Conservation (phyloP, 2,113 vertebrate genomes). For the Colistium nudipinnis region DNA sequence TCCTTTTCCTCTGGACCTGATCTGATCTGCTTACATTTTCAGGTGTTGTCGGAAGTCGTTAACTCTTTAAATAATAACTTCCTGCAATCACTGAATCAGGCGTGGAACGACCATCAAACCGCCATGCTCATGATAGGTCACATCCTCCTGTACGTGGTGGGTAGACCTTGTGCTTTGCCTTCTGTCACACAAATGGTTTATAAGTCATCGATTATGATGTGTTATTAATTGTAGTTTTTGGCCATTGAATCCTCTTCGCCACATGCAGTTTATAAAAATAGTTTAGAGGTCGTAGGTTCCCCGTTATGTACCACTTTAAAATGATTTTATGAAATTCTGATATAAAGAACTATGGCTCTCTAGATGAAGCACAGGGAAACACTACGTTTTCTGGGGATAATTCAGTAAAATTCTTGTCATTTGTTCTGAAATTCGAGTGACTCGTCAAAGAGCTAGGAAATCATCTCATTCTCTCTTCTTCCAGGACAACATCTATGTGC, state of each 20-base stretch:
- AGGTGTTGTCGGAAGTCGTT: slow-evolving; percentile 95
- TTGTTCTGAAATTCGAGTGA: too few relatives aligned
- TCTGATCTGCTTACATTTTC: slow-evolving; percentile 40
- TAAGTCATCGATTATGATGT: too few relatives aligned
- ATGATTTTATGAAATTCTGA: too few relatives aligned
- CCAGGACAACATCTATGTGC: slow-evolving; percentile 91
- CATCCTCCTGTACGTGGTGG: slow-evolving; percentile 98
- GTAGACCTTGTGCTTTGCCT: slow-evolving; percentile 45
- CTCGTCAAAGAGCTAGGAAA: too few relatives aligned
- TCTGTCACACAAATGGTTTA: not conserved
- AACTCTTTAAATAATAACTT: slow-evolving; percentile 98
- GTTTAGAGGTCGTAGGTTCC: too few relatives aligned
- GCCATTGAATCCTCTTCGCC: not conserved
- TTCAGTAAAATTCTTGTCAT: too few relatives aligned
- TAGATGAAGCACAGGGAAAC: too few relatives aligned
- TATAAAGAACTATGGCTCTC: too few relatives aligned
- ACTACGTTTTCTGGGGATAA: too few relatives aligned
- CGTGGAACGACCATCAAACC: slow-evolving; percentile 98
- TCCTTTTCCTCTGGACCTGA: not conserved
- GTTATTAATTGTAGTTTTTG: not conserved
- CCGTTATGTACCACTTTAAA: too few relatives aligned
- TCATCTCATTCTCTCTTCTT: not conserved
- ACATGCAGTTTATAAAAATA: too few relatives aligned
- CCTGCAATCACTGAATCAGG: slow-evolving; percentile 95
- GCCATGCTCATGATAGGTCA: slow-evolving; percentile 99